Base-by-base conservation (phyloP, 2,113 vertebrate species). In the Phaetusa simplex region DNA sequence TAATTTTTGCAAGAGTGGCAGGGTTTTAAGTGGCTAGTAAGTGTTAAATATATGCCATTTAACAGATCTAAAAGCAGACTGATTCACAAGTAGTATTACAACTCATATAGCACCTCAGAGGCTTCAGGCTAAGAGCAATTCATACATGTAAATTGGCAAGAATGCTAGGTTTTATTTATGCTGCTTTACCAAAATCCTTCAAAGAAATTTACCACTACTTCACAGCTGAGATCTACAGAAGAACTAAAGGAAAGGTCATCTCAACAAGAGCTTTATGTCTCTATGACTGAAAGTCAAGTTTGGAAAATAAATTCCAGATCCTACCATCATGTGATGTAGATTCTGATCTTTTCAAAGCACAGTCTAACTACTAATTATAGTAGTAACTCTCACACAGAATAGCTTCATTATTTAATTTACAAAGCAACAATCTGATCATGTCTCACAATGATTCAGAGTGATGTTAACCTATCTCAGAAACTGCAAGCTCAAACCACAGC, bases 341-440 rank as follows among this genome's bases (percentile, higher is more conserved):
- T 53, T 91, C n/a, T 89, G 64, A 96, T 96, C 50, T 93, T 81
- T 78, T 59, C 43, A 93, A 96, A 96, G 82, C 32, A 86, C 62
- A 49, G 27, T 17, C 32, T 88, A 86, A 56, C 32, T 70, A 87
- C 38, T 95, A 87, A 82, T 88, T 94, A 67, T 67, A 85, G 55
- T 12, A 90, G 71, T 67, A 84, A 84, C 58, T 89, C 49, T 83
- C 59, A 83, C 69, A 90, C 16, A 79, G 22, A 95, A 94, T 82
- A 3, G 3, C 43, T 93, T 93, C 56, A 89, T 87, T 95, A 95
- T 80, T 80, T 86, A 95, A 95, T 87, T 80, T 77, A 95, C 32
- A 85, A 82, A 71, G 70, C 50, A 91, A 72, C 34, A 79, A 93
- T 16, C 26, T 67, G 72, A 78, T 40, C 26, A 62, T 40, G 7